A percentile compares a stretch with the other conserved stretches of the same genome.
Evolutionary conservation across 2,888 invertebrate genomes (phyloP).

Genomic region (Drosophila engyochracea): DNA sequence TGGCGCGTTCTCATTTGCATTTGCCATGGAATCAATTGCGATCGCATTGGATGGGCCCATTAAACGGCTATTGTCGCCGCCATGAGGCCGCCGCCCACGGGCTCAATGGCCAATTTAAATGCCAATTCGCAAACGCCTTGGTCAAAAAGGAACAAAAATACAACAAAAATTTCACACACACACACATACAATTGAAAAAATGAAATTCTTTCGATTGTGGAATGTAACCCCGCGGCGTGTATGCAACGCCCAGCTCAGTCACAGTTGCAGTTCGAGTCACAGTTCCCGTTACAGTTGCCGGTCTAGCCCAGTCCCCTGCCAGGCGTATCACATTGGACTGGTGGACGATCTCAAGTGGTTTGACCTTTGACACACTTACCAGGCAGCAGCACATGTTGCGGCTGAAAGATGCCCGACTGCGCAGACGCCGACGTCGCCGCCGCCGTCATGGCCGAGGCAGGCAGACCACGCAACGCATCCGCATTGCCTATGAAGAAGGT

Average conservation of each 20-base stretch:
- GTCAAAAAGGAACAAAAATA: constrained; percentile 31
- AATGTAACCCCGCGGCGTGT: constrained; percentile 32
- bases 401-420: constrained; percentile 80
- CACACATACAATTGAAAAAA: constrained; percentile 11
- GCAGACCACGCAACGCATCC: constrained; percentile 82
- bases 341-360: constrained; percentile 44
- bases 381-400: constrained; percentile 84
- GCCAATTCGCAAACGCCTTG: constrained; percentile 69
- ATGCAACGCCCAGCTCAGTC: not conserved
- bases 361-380: constrained; percentile 77
- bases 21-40: constrained; percentile 63
- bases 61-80: constrained; percentile 71
- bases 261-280: not conserved
- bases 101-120: constrained; percentile 64
- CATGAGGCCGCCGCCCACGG: constrained; percentile 58
- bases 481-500: constrained; percentile 85
- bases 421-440: constrained; percentile 53
- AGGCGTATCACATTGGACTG: constrained; percentile 23
- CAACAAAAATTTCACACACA: constrained; percentile 4
- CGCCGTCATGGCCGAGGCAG: constrained; percentile 66
- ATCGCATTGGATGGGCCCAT: constrained; percentile 67
- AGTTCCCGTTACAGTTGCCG: not conserved
- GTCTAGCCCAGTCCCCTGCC: constrained; percentile 20
- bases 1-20: constrained; percentile 60
- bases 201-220: constrained; percentile 36